Percentiles rank a stretch among this genome's conserved stretches.
Evolutionary conservation across 2,888 invertebrate genomes (phyloP).

Genomic region (Sinodicranocentrus sp.): DNA sequence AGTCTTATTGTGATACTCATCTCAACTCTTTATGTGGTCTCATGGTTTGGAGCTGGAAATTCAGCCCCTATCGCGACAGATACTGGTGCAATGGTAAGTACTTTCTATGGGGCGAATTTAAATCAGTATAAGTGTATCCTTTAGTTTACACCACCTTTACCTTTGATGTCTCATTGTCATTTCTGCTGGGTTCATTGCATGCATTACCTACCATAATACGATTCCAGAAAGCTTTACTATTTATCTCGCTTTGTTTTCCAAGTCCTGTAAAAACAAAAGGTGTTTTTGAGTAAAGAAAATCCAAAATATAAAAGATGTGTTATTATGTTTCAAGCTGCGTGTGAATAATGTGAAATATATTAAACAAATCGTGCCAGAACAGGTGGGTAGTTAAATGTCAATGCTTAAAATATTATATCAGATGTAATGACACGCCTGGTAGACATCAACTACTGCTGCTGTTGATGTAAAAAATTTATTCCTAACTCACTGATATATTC

Average conservation of each 20-base stretch:
- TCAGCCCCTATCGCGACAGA: conserved; percentile 55
- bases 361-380: conserved; percentile 47
- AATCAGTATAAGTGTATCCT: no score
- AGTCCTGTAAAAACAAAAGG: not conserved
- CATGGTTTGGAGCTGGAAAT: conserved; percentile 31
- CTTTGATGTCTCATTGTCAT: not conserved
- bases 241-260: not conserved
- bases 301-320: conserved; percentile 47
- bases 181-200: conserved; percentile 22
- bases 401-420: no score
- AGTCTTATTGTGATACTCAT: conserved; percentile 46
- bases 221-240: not conserved
- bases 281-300: not conserved
- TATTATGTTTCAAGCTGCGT: conserved; percentile 60
- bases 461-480: no score
- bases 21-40: conserved; percentile 57
- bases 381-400: conserved; percentile 39
- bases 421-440: no score
- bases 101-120: not conserved
- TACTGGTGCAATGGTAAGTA: conserved; percentile 62
- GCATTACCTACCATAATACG: conserved; percentile 10
- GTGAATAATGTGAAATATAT: conserved; percentile 2
- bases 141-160: not conserved
- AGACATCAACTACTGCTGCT: no score
- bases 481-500: no score